Evolutionary conservation across 1,140 invertebrate genomes (phyloP).

Genomic region (Drosophila tropicalis): DNA sequence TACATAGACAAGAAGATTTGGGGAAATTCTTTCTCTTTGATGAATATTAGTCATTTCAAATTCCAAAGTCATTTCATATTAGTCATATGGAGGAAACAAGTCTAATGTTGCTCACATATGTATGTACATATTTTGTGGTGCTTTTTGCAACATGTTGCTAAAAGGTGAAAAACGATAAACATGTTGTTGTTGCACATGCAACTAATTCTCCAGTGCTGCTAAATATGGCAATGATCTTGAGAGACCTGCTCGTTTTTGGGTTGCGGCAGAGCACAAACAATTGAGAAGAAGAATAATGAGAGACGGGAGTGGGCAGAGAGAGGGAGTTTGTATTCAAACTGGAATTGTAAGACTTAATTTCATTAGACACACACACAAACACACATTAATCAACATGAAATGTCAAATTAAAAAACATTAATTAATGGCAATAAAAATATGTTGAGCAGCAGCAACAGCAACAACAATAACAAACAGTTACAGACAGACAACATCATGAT

Average conservation of each 20-base stretch:
- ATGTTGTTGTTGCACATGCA: background rate
- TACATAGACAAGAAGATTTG: no score
- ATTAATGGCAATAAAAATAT: slow-evolving; percentile 67
- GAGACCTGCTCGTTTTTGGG: background rate
- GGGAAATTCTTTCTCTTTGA: no score
- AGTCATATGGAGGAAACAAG: no score
- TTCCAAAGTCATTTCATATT: no score
- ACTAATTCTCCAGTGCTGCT: slow-evolving; percentile 2
- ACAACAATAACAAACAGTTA: slow-evolving; percentile 27
- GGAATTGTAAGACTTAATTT: slow-evolving; percentile 44
- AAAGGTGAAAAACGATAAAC: background rate
- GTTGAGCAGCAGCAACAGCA: slow-evolving; percentile 32
- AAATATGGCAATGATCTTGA: slow-evolving; percentile 30
- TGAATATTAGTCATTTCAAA: no score
- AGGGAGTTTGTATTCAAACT: background rate
- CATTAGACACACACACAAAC: slow-evolving; percentile 50
- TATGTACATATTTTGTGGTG: no score
- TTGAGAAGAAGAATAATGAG: no score
- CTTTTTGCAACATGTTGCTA: slow-evolving; percentile 15
- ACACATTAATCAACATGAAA: slow-evolving; percentile 64
- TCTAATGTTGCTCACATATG: no score
- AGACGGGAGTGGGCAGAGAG: no score
- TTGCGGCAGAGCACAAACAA: background rate
- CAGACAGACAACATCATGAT: background rate
- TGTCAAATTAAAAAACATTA: slow-evolving; percentile 67